These are phyloP conservation scores for Lanius collurio DNA, from an alignment of 2,113 vertebrate species.

Conservation along the genomic window DNA sequence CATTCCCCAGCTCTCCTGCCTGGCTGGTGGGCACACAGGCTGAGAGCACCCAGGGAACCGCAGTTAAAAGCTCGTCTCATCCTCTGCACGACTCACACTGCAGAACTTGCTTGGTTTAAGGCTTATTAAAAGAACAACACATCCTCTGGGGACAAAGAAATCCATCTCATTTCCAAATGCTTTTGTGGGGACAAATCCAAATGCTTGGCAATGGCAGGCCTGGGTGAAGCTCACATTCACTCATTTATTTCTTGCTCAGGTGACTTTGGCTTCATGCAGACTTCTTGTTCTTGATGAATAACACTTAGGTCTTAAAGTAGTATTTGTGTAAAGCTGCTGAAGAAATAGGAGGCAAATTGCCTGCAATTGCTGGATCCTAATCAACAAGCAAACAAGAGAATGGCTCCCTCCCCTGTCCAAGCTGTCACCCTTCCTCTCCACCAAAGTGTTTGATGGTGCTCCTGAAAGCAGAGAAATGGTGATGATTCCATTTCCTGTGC, in stretches of 20 bases:
- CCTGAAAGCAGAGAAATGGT: not conserved
- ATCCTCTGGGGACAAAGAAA: slow-evolving; percentile 17
- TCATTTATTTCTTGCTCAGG: slow-evolving; percentile 1
- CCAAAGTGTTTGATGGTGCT: not conserved
- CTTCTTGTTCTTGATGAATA: slow-evolving; percentile 52
- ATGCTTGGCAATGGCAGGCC: not conserved
- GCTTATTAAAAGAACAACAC: not conserved
- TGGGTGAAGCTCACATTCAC: not conserved
- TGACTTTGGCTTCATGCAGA: not conserved
- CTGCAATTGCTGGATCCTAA: not conserved
- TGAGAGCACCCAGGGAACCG: not conserved
- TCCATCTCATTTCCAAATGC: not conserved
- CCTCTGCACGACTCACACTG: not conserved
- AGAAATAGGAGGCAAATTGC: slow-evolving; percentile 29
- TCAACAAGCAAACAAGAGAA: slow-evolving; percentile 12
- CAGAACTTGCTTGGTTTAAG: not conserved
- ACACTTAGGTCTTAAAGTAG: slow-evolving; percentile 39
- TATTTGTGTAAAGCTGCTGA: slow-evolving; percentile 32
- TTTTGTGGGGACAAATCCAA: not conserved
- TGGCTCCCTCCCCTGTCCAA: not conserved
- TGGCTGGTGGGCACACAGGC: not conserved
- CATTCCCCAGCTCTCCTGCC: not conserved
- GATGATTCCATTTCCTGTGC: not conserved
- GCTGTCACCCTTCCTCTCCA: not conserved
- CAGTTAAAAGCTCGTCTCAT: slow-evolving; percentile 4